Evolutionary conservation across 2,888 invertebrate genomes (phyloP), one percentile per base, ranked within the genome.

Genomic region (Crossocerus cetratus): DNA sequence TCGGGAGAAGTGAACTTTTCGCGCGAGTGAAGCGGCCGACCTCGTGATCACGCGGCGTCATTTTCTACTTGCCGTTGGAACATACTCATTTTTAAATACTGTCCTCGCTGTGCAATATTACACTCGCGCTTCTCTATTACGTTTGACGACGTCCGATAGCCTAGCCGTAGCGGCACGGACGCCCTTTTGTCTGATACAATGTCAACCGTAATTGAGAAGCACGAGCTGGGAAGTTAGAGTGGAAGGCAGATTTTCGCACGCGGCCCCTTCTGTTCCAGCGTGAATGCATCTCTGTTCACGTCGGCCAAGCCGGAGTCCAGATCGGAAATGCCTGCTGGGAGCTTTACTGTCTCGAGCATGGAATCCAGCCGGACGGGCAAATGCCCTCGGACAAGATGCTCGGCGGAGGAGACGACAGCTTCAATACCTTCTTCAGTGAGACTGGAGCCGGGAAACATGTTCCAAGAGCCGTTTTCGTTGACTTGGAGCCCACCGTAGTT

Each of bases 381-480:
- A 97, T 97, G 97, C 98, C 98, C 84, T 95, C 96, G 68, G 97
- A 97, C 92, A 97, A 97, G 92, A 96, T 96, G 88, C 94, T 96
- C 80, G 97, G 97, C 55, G 96, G 96, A 3, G 64, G 60, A 69
- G 98, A 98, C 88, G 97, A 98, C 91, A 97, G 96, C 73, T 98
- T 97, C 93, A 98, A 97, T 92, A 98, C 96, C 69, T 96, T 96
- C 93, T 96, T 96, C 93, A 95, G 95, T 86, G 98, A 98, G 91
- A 98, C 98, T 70, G 97, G 97, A 65, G 96, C 97, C 55, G 98
- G 98, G 87, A 98, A 98, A 89, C 98, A 99, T 90, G 98, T 98
- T 13, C 98, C 98, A 61, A 93, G 98, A 84, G 97, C 96, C 54
- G 97, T 98, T 69, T 98, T 98, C 88, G 97, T 98, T 13, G 98